Evolutionary conservation across 2,113 vertebrate genomes (phyloP).

Genomic region (Enhydra lutris): DNA sequence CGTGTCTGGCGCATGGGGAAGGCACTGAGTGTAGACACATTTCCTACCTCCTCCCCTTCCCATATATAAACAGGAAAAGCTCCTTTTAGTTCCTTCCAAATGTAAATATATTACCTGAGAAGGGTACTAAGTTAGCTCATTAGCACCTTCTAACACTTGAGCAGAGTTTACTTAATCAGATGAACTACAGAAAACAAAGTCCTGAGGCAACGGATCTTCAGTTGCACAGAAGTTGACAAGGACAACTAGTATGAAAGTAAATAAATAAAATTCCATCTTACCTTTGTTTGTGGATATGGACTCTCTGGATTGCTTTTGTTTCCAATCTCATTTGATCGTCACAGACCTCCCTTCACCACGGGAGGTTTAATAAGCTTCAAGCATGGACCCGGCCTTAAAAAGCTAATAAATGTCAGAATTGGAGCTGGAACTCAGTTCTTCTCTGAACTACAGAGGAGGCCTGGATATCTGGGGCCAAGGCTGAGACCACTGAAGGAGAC

Average conservation of each 20-base stretch:
- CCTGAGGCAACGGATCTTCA: background rate
- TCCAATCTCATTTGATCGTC: background rate
- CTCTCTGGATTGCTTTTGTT: background rate
- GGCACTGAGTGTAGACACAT: background rate
- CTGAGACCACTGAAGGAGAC: background rate
- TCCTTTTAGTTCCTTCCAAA: background rate
- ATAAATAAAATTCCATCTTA: background rate
- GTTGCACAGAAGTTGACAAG: background rate
- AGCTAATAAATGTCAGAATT: background rate
- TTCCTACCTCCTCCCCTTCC: background rate
- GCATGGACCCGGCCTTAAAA: background rate
- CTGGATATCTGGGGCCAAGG: background rate
- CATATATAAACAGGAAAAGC: background rate
- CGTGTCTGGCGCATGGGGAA: background rate
- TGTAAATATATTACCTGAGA: constrained; percentile 1
- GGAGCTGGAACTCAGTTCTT: background rate
- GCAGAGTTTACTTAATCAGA: background rate
- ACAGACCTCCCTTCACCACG: background rate
- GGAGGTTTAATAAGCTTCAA: background rate
- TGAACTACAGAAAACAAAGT: background rate
- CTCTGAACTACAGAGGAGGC: background rate
- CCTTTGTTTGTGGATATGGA: background rate
- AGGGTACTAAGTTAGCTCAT: constrained; percentile 2
- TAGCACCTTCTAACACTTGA: background rate
- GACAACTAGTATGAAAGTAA: background rate